Base-by-base conservation (phyloP, 2,797 vertebrate genomes). In the Pantherophis alleghaniensis region DNA sequence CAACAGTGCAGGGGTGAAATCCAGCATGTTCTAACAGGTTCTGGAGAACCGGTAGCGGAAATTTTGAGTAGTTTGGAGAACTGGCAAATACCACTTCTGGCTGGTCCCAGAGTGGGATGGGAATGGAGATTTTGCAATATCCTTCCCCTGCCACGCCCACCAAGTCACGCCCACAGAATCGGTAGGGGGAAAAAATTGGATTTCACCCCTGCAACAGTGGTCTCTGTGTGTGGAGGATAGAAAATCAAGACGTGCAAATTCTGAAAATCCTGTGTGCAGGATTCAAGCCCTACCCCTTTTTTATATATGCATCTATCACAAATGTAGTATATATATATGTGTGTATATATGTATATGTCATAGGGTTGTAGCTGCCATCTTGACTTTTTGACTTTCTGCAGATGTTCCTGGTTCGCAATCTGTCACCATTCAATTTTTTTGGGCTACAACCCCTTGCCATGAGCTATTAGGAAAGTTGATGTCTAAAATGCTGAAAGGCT, bases 181-280 rank as follows among this genome's bases (percentile, higher is more conserved):
- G 47, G 47, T 51, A 51, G 47, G 47, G 47, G 47, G 6, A 51
- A 51, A 51, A 51, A 51, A 7, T 51, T 51, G 47, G 47, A 51
- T 51, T 51, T 51, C 47, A 51, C 47, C 47, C 47, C 47, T 51
- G 47, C 47, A 51, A 51, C 47, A 51, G 97, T 83, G 74, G 18
- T 42, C 74, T 42, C 4, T 47, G 9, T 42, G 74, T 5, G 20
- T 47, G 20, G 74, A 83, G 1, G 4, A 47, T 47, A 83, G 11
- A 83, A 83, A 47, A 10, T 47, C 74, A 83, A 47, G 20, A 5
- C 0, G 20, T 66, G 74, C 37, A 47, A 47, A n/a, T 13, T 4
- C 20, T 66, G 74, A 37, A 47, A 47, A n/a, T 13, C 11, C 9
- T 42, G 20, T 42, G 37, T 83, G 37, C 86, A 87, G 18, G 55